Evolutionary conservation across 2,888 invertebrate species (phyloP), one percentile per base, ranked within the genome.

Genomic region (Chaetogeoica ovagalla): DNA sequence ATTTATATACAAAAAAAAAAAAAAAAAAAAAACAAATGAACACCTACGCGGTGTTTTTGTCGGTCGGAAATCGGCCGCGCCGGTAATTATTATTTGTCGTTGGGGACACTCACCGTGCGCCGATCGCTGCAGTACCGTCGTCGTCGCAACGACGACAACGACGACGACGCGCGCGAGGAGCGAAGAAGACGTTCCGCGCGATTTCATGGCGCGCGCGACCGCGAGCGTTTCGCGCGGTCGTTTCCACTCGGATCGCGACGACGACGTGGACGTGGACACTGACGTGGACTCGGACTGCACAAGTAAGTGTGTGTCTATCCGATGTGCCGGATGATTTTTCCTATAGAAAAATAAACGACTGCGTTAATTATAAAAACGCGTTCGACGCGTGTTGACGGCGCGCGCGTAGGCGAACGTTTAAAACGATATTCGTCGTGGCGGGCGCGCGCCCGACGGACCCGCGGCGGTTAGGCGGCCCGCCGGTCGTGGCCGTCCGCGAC

Each of bases 391-490:
- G 75, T 57, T 75, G 23, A 8, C 57, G 57, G 65, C 19, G 5
- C 62, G 77, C 70, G 57, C 13, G 70, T 63, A 21, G 70, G 62
- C 52, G 60, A 23, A 55, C 70, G 70, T 79, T 79, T 79, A 63
- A 79, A 55, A 57, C 76, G 68, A 48, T 43, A 43, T 43, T 6
- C 30, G 30, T 30, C n/a, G 43, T 1, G 13, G 48, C 48, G 48
- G 0, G 48, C 48, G 48, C 8, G 48, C 48, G 48, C 48, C 13
- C 48, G 48, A 48, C 23, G 11, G 21, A 23, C 23, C 17, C 48
- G 48, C 5, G 59, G 30, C 30, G 4, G 1, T 30, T 9, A 23
- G 19, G 11, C 21, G 21, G 9, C n/a, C 13, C 11, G 3, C 13
- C n/a, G 57, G 5, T 1, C 19, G 7, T n/a, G n/a, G n/a, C 48